A percentile compares a stretch with the other conserved stretches of the same genome.
Conservation (phyloP, 1,140 invertebrate species). For the Macrobrachium nipponense region DNA sequence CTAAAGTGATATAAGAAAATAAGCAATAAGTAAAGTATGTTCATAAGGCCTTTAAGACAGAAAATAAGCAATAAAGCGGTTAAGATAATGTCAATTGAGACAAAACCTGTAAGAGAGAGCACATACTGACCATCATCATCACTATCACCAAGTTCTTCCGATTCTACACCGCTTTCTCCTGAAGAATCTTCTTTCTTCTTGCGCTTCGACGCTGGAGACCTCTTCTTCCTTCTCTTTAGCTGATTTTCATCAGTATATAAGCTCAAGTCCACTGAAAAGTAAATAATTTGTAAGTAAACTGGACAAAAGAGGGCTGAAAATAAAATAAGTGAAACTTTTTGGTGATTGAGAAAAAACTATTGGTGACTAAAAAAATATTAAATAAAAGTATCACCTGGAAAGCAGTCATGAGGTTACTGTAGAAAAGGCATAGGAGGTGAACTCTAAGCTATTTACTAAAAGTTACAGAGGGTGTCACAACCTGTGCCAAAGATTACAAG, state of each 20-base stretch:
- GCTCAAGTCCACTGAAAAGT: conserved; percentile 63
- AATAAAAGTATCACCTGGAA: too few relatives aligned
- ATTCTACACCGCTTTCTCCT: conserved; percentile 56
- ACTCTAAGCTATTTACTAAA: too few relatives aligned
- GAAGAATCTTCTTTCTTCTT: conserved; percentile 50
- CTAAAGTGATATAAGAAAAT: not conserved
- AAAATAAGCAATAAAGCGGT: not conserved
- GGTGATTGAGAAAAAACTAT: too few relatives aligned
- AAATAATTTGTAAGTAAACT: not conserved
- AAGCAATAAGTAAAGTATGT: not conserved
- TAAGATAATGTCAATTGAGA: not conserved
- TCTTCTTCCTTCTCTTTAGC: conserved; percentile 54
- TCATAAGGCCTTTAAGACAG: not conserved
- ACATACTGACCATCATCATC: conserved; percentile 20
- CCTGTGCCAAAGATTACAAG: too few relatives aligned
- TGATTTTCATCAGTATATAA: conserved; percentile 56
- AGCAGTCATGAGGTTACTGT: too few relatives aligned
- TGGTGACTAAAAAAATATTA: too few relatives aligned
- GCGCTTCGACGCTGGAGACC: conserved; percentile 28
- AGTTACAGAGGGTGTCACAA: too few relatives aligned
- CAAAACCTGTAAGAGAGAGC: not conserved
- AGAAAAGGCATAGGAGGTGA: too few relatives aligned
- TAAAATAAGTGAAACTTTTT: not conserved
- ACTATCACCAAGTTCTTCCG: conserved; percentile 37
- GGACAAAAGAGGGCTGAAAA: not conserved